A percentile compares a stretch with the other conserved stretches of the same genome.
Conservation (phyloP, 1,140 invertebrate genomes). For the Drosophila pseudoobscura region DNA sequence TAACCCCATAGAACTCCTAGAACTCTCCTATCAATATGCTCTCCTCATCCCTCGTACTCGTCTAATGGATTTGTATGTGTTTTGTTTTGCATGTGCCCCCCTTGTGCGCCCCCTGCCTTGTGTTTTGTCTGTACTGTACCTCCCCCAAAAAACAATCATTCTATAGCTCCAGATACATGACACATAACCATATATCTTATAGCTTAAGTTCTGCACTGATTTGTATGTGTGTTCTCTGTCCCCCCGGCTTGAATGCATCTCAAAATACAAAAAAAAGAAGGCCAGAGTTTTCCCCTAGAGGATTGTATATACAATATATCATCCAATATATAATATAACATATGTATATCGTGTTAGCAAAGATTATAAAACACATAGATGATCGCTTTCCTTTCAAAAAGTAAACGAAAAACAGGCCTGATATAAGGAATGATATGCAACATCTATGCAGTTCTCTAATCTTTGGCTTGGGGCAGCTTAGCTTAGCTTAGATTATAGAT, state of each 20-base stretch:
- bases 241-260: slow-evolving; percentile 30
- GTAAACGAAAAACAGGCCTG: too few relatives aligned
- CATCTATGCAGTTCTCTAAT: slow-evolving; percentile 12
- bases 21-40: slow-evolving; percentile 29
- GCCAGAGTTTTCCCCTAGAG: slow-evolving; percentile 8
- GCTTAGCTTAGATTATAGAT: slow-evolving; percentile 60
- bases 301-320: slow-evolving; percentile 21
- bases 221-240: slow-evolving; percentile 9
- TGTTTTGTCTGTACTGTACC: slow-evolving; percentile 19
- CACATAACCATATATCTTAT: not conserved
- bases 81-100: slow-evolving; percentile 75
- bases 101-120: slow-evolving; percentile 50
- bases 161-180: slow-evolving; percentile 11
- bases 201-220: slow-evolving; percentile 29
- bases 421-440: too few relatives aligned
- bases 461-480: slow-evolving; percentile 51
- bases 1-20: slow-evolving; percentile 66
- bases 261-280: slow-evolving; percentile 7
- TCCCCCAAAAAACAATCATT: not conserved
- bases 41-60: slow-evolving; percentile 48
- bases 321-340: too few relatives aligned
- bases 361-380: too few relatives aligned
- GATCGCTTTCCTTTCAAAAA: too few relatives aligned
- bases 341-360: too few relatives aligned
- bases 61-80: slow-evolving; percentile 76